A percentile compares a stretch with the other conserved stretches of the same genome.
Evolutionary conservation across 2,797 vertebrate species (phyloP).

Genomic region (Gadopsis bispinosus): DNA sequence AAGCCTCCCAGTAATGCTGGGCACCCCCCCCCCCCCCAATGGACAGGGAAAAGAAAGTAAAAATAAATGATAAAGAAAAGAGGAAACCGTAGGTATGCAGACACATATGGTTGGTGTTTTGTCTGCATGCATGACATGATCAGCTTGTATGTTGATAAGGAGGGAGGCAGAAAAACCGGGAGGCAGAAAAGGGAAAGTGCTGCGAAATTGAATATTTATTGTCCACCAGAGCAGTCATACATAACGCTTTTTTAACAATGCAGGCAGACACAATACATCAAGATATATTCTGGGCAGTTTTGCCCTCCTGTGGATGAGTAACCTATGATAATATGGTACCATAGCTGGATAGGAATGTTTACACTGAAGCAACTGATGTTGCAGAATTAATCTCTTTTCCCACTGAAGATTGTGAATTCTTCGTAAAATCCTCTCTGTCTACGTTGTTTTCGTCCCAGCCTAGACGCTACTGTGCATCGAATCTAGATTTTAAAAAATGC

Average conservation of each 20-base stretch:
- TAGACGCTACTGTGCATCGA: not conserved
- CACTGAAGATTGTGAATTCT: not conserved
- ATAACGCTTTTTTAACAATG: slow-evolving; percentile 29
- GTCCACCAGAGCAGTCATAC: slow-evolving; percentile 45
- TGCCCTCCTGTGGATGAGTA: not conserved
- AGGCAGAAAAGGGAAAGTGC: slow-evolving; percentile 35
- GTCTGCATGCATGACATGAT: slow-evolving; percentile 48
- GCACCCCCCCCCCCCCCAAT: slow-evolving; percentile 35
- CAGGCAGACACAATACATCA: slow-evolving; percentile 1
- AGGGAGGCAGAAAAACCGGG: slow-evolving; percentile 7
- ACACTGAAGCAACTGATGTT: slow-evolving; percentile 25
- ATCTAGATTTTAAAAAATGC: slow-evolving; percentile 10
- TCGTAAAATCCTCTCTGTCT: not conserved
- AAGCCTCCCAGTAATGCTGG: slow-evolving; percentile 49
- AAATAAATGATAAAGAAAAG: slow-evolving; percentile 52
- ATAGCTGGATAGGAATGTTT: slow-evolving; percentile 38
- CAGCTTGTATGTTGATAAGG: slow-evolving; percentile 53
- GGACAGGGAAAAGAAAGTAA: slow-evolving; percentile 52
- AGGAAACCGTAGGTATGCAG: slow-evolving; percentile 43
- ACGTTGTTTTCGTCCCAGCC: not conserved
- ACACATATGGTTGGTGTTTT: slow-evolving; percentile 53
- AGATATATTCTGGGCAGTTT: slow-evolving; percentile 13
- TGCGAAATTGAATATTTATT: slow-evolving; percentile 46
- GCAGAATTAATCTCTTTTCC: slow-evolving; percentile 13
- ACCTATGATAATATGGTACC: slow-evolving; percentile 15